Evolutionary conservation across 1,140 invertebrate genomes (phyloP), one percentile per base, ranked within the genome.

Genomic region (Frieseomelitta varia): DNA sequence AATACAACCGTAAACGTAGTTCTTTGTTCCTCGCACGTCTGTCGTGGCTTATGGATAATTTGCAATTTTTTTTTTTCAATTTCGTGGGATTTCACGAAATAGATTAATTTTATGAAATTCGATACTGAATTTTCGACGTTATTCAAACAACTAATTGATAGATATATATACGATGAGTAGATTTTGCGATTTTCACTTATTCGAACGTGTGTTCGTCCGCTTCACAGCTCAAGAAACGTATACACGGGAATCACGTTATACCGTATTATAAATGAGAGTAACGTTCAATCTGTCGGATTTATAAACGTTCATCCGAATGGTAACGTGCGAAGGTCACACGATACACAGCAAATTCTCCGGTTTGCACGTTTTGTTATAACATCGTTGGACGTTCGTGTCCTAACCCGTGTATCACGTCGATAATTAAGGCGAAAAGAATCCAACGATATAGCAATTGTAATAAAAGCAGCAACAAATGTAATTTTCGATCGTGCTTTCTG

Each of bases 301-400:
- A n/a, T 51, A 74, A 74, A 73, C 14, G 19, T 71, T 72, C 34
- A 17, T 47, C 19, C 39, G 56, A 51, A n/a, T 21, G 55, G 47
- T 24, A 79, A 80, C 15, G 24, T 47, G 24, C n/a, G 78, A 79
- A 79, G 67, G 78, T 6, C 55, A 4, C 19, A 0, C 15, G 4
- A 21, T 34, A 12, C 19, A 8, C 19, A 24, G 14, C 39, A 61
- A 61, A 81, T 65, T 21, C n/a, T 30, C 17, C 4, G n/a, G 74
- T 65, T 61, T 6, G 68, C 79, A 81, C 69, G 79, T 81, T 81
- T 30, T 65, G 63, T 27, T 53, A 24, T 30, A 53, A 74, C 19
- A 24, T 24, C n/a, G 68, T 21, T 27, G 15, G 12, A 61, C 8
- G 0, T 19, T 73, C 39, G n/a, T 14, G n/a, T 27, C 21, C 11